A percentile compares a stretch with the other conserved stretches of the same genome.
Conservation (phyloP, 1,140 invertebrate species). For the Pararge aegeria region DNA sequence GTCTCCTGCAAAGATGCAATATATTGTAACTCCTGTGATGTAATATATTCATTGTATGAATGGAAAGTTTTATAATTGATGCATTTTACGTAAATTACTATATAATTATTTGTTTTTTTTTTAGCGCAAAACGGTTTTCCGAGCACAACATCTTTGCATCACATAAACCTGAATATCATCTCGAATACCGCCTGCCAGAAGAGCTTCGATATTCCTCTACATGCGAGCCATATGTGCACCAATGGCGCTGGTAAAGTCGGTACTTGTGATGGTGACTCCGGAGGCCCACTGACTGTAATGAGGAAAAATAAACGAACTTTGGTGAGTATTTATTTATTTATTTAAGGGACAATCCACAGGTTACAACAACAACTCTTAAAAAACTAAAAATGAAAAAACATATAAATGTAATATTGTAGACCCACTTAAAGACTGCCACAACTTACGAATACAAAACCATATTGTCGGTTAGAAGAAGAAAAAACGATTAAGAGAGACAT, state of each 20-base stretch:
- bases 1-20: no score
- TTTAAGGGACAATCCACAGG: no score
- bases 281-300: slow-evolving; percentile 46
- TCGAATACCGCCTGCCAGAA: slow-evolving; percentile 54
- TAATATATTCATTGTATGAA: no score
- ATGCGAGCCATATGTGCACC: slow-evolving; percentile 54
- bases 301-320: slow-evolving; percentile 46
- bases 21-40: no score
- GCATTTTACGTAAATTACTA: background rate
- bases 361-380: background rate
- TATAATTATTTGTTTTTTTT: slow-evolving; percentile 6
- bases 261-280: slow-evolving; percentile 59
- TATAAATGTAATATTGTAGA: no score
- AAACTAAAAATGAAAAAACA: no score
- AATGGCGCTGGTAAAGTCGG: slow-evolving; percentile 39
- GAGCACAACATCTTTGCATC: slow-evolving; percentile 40
- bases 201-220: slow-evolving; percentile 39
- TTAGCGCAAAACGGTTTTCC: slow-evolving; percentile 55
- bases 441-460: no score
- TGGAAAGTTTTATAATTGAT: no score
- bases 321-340: slow-evolving; percentile 42
- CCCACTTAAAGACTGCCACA: no score
- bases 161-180: slow-evolving; percentile 45
- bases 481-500: no score
- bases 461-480: no score